Conservation (phyloP, 92 coral and sea anemone genomes). For the Palythoa grandis region DNA sequence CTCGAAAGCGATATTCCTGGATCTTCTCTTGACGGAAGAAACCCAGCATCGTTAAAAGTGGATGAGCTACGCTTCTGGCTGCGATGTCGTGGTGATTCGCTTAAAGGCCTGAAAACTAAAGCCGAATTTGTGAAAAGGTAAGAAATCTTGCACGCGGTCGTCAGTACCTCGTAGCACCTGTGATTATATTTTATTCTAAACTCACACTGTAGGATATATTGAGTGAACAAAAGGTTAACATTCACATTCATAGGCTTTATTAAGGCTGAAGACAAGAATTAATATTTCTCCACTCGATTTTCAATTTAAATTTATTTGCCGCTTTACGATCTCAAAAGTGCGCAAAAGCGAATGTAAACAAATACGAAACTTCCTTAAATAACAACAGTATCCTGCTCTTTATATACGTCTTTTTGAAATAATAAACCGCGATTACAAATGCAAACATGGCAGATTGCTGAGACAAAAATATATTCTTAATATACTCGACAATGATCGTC, state of each 20-base stretch:
- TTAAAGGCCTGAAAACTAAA: constrained; percentile 4
- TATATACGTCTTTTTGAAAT: constrained; percentile 24
- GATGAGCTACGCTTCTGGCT: constrained; percentile 28
- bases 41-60: not conserved
- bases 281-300: constrained; percentile 25
- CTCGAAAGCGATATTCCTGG: constrained; percentile 27
- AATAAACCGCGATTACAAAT: constrained; percentile 32
- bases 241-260: constrained; percentile 33
- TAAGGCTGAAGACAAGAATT: constrained; percentile 33
- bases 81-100: constrained; percentile 22
- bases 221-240: constrained; percentile 32
- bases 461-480: constrained; percentile 29
- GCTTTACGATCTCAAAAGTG: constrained; percentile 35
- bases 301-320: constrained; percentile 10
- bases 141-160: constrained; percentile 21
- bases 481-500: constrained; percentile 36
- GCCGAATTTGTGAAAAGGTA: constrained; percentile 17
- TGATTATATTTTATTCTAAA: constrained; percentile 22
- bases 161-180: constrained; percentile 17
- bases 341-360: constrained; percentile 36
- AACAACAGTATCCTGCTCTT: constrained; percentile 34
- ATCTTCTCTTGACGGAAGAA: constrained; percentile 11
- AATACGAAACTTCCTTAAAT: constrained; percentile 30
- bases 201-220: constrained; percentile 18
- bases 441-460: constrained; percentile 30